A percentile compares a stretch with the other conserved stretches of the same genome.
Conservation (phyloP, 2,888 invertebrate species). For the Standfussiana lucernea region DNA sequence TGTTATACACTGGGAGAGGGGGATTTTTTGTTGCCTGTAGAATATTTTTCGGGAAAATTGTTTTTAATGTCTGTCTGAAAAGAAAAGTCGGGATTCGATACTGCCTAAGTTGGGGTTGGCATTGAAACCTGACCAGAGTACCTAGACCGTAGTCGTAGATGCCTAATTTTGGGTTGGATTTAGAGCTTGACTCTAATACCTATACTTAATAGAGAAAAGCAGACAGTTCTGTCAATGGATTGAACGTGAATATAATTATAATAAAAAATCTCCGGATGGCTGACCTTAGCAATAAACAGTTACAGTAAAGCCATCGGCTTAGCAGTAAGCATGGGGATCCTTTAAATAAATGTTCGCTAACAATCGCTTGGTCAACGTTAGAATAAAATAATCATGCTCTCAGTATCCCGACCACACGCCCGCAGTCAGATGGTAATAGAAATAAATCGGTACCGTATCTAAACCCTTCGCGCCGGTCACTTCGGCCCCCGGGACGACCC, state of each 20-base stretch:
- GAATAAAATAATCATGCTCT: constrained; percentile 55
- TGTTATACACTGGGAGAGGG: constrained; percentile 62
- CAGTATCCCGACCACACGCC: constrained; percentile 48
- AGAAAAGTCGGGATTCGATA: neutral
- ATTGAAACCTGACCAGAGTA: neutral
- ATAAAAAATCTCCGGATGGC: neutral
- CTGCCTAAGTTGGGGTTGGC: neutral
- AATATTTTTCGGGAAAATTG: neutral
- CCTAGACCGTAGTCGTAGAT: neutral
- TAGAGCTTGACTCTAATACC: neutral
- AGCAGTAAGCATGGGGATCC: neutral
- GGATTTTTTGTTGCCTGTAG: constrained; percentile 25
- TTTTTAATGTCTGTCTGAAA: constrained; percentile 17
- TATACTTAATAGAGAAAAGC: neutral
- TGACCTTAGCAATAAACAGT: neutral
- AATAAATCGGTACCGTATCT: constrained; percentile 69
- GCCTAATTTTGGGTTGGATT: neutral
- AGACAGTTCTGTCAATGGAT: neutral
- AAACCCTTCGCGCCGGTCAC: constrained; percentile 66
- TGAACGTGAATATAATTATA: neutral
- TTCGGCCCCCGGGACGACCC: constrained; percentile 57
- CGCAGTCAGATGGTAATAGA: constrained; percentile 68
- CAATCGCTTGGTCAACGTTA: constrained; percentile 24
- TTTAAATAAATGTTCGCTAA: constrained; percentile 30
- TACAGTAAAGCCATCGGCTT: neutral